These are phyloP conservation scores for western clawed frog (Xenopus tropicalis) DNA, from an alignment of 2,113 vertebrate species.

Conservation along the genomic window DNA sequence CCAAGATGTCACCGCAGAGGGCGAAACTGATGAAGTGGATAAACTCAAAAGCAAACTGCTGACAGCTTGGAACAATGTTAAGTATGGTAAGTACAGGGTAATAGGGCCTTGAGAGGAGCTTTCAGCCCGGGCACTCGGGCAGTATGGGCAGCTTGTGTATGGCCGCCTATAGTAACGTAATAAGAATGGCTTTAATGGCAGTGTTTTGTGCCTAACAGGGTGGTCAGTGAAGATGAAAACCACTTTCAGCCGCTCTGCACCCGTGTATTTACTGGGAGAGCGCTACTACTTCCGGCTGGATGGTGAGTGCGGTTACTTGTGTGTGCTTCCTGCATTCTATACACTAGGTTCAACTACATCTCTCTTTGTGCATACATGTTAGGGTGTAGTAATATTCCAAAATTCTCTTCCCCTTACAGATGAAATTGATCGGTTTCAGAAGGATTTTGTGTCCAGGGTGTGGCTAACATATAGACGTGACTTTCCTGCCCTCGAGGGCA, in stretches of 20 bases:
- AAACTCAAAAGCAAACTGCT: constrained; percentile 83
- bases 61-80: constrained; percentile 86
- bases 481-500: constrained; percentile 80
- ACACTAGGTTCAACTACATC: no score
- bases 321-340: no score
- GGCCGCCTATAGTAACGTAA: no score
- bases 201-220: constrained; percentile 57
- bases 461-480: constrained; percentile 88
- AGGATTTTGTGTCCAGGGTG: constrained; percentile 75
- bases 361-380: no score
- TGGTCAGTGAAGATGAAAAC: constrained; percentile 86
- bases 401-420: constrained; percentile 52
- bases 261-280: constrained; percentile 73
- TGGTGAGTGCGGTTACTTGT: constrained; percentile 59
- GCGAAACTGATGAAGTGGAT: constrained; percentile 82
- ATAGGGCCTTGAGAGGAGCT: no score
- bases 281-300: constrained; percentile 74
- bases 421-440: constrained; percentile 75
- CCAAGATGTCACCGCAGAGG: constrained; percentile 47
- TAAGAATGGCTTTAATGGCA: no score
- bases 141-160: not conserved
- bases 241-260: constrained; percentile 79
- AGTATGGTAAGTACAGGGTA: constrained; percentile 73
- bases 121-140: not conserved
- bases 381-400: no score